These are phyloP conservation scores for Drosophila seguyi DNA, from an alignment of 1,140 invertebrate species.

Conservation along the genomic window DNA sequence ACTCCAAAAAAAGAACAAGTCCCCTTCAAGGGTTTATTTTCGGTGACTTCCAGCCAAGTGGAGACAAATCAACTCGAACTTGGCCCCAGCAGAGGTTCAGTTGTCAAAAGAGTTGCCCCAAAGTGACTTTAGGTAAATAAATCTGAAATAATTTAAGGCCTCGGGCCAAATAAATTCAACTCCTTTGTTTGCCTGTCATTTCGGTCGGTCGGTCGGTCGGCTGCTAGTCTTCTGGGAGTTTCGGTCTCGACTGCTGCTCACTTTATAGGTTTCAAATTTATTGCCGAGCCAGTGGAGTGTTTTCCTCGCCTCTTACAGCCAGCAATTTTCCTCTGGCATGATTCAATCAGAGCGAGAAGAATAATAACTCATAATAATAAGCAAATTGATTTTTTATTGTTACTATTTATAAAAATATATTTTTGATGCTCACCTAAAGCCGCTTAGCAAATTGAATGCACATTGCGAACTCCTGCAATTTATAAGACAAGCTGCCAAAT, in stretches of 20 bases:
- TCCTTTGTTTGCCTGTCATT: conserved; percentile 37
- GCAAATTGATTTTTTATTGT: conserved; percentile 44
- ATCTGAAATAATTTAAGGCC: conserved; percentile 47
- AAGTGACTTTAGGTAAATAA: conserved; percentile 51
- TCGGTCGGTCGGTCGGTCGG: background rate
- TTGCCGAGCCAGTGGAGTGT: conserved; percentile 33
- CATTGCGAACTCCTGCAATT: conserved; percentile 23
- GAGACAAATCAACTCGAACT: conserved; percentile 28
- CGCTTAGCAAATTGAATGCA: conserved; percentile 52
- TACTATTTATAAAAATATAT: background rate
- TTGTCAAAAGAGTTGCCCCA: conserved; percentile 44
- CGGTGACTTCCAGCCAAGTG: conserved; percentile 21
- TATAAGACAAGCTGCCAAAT: conserved; percentile 34
- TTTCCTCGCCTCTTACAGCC: background rate
- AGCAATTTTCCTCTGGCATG: conserved; percentile 18
- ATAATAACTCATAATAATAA: conserved; percentile 32
- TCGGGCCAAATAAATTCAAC: conserved; percentile 42
- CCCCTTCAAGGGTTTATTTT: conserved; percentile 20
- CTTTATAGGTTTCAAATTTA: conserved; percentile 38
- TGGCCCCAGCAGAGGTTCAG: conserved; percentile 11
- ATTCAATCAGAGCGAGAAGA: conserved; percentile 36
- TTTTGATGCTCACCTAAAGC: conserved; percentile 23
- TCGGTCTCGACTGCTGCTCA: conserved; percentile 17
- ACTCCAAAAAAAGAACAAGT: conserved; percentile 20
- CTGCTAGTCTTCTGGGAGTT: conserved; percentile 25